Percentiles rank a stretch among this genome's conserved stretches.
These are phyloP conservation scores for Metopia argyrocephala DNA, from an alignment of 2,888 invertebrate species.

Conservation along the genomic window DNA sequence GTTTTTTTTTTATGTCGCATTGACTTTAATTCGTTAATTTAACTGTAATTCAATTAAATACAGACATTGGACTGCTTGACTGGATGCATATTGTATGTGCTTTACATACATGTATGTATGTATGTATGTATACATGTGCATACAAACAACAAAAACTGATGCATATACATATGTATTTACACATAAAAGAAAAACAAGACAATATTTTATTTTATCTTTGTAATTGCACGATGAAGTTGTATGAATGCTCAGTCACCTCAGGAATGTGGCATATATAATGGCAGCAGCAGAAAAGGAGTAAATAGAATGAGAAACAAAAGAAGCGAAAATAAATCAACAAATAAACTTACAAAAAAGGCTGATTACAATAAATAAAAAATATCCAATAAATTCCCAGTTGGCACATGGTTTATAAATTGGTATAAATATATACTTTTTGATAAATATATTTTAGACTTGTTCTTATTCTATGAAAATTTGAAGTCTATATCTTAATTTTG, in stretches of 20 bases:
- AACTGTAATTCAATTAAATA: conserved; percentile 58
- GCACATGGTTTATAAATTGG: no score
- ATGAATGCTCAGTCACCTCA: conserved; percentile 23
- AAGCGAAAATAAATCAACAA: not conserved
- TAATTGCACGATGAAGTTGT: not conserved
- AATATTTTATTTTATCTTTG: not conserved
- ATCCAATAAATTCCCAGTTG: no score
- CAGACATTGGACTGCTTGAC: conserved; percentile 32
- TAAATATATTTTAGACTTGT: no score
- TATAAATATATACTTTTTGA: no score
- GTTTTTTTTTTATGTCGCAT: conserved; percentile 49
- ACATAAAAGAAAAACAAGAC: conserved; percentile 6
- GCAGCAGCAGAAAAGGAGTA: conserved; percentile 26
- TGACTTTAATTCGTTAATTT: conserved; percentile 59
- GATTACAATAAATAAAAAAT: no score
- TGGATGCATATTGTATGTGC: conserved; percentile 14
- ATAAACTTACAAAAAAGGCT: not conserved
- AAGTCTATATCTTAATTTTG: no score
- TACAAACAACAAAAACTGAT: no score
- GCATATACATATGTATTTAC: not conserved
- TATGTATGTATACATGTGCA: not conserved
- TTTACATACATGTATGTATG: no score
- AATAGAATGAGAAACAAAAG: conserved; percentile 6
- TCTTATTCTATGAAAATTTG: no score
- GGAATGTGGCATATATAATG: conserved; percentile 32